Conservation (phyloP, 2,888 invertebrate genomes). For the Opisthograptis luteolata region DNA sequence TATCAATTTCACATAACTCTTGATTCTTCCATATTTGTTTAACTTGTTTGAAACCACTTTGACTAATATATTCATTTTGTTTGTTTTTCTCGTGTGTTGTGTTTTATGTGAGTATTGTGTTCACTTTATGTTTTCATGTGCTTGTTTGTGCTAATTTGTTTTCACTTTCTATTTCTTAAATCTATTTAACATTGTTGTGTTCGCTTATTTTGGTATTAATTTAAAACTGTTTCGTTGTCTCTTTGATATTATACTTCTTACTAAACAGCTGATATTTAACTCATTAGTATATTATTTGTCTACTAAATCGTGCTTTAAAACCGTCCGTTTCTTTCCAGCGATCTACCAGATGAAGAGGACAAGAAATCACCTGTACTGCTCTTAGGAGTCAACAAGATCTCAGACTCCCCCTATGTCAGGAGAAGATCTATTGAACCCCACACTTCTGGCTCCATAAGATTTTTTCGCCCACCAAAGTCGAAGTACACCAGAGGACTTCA, state of each 20-base stretch:
- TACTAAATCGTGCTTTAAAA: background rate
- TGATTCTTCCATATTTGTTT: no score
- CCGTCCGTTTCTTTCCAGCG: slow-evolving; percentile 71
- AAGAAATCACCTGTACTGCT: slow-evolving; percentile 85
- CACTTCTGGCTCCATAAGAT: slow-evolving; percentile 70
- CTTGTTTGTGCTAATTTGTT: slow-evolving; percentile 18
- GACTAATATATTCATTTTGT: slow-evolving; percentile 11
- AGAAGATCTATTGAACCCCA: slow-evolving; percentile 71
- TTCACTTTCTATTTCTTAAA: background rate
- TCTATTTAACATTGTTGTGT: background rate
- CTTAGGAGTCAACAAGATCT: slow-evolving; percentile 85
- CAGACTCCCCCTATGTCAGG: slow-evolving; percentile 74
- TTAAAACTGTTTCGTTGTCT: background rate
- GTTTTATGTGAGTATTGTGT: slow-evolving; percentile 33
- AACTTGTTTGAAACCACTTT: slow-evolving; percentile 2
- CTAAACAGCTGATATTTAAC: no score
- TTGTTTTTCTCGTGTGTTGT: slow-evolving; percentile 17
- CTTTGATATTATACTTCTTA: background rate
- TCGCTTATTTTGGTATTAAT: background rate
- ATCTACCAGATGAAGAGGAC: slow-evolving; percentile 85
- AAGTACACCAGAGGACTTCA: slow-evolving; percentile 76
- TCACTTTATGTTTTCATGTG: slow-evolving; percentile 16
- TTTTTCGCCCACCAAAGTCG: slow-evolving; percentile 74
- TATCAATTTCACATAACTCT: no score
- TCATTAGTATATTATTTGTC: no score